Evolutionary conservation across 2,888 invertebrate genomes (phyloP).

Genomic region (Ferrisia virgata): DNA sequence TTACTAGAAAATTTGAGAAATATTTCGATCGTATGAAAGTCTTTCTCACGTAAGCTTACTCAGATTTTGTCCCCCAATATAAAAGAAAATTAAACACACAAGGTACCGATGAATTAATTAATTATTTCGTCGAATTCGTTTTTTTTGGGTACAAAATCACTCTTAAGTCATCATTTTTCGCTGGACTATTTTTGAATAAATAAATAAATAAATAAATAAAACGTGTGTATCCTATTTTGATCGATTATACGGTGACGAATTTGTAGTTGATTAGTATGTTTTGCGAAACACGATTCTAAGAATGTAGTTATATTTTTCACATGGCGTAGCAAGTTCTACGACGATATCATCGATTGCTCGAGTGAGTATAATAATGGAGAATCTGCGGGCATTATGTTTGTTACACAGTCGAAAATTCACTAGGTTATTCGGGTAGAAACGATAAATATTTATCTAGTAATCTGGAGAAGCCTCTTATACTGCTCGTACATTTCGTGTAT

Average conservation of each 20-base stretch:
- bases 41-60: too few species aligned
- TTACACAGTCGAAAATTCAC: neutral
- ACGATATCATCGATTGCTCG: neutral
- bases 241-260: neutral
- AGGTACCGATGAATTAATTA: too few species aligned
- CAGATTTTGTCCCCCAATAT: too few species aligned
- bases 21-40: too few species aligned
- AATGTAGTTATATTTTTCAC: neutral
- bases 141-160: neutral
- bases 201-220: too few species aligned
- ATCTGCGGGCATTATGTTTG: neutral
- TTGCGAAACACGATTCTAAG: neutral
- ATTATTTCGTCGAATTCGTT: too few species aligned
- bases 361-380: neutral
- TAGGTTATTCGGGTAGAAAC: neutral
- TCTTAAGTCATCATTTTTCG: neutral
- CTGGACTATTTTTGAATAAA: neutral
- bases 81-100: too few species aligned
- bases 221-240: neutral
- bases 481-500: neutral
- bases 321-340: neutral
- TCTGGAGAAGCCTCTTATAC: neutral
- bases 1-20: too few species aligned
- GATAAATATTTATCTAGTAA: constrained; percentile 23
- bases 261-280: neutral